phyloP scores from a whole-genome alignment of 2,113 vertebrate genomes.

The Merops nubicus region DNA sequence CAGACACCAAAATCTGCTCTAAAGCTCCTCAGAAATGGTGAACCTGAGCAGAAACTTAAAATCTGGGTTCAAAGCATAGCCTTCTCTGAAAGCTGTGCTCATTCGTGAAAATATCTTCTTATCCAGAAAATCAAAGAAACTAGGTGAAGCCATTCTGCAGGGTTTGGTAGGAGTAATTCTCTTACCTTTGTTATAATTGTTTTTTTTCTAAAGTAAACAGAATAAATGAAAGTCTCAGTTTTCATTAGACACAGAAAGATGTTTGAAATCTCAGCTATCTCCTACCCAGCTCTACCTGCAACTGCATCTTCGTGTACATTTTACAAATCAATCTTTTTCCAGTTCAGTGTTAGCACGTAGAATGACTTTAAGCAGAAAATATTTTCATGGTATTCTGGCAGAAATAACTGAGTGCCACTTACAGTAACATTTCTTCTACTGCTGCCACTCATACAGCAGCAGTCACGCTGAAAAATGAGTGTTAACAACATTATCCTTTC shows the following conservation, averaged over 20 bases:
- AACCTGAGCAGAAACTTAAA: neutral
- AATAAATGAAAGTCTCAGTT: neutral
- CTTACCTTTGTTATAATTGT: neutral
- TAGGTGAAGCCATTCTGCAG: accelerated
- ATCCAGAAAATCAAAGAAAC: neutral
- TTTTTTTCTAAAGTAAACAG: neutral
- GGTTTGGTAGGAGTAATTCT: neutral
- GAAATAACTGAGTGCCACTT: neutral
- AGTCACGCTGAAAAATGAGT: neutral
- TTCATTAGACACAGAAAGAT: neutral
- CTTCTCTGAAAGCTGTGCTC: neutral
- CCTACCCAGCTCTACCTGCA: neutral
- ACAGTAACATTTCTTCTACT: neutral
- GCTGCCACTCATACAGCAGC: neutral
- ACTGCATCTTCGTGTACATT: neutral
- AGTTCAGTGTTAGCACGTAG: neutral
- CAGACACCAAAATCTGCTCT: neutral
- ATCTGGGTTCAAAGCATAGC: accelerated
- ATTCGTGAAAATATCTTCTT: neutral
- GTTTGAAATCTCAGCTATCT: neutral
- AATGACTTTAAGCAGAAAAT: neutral
- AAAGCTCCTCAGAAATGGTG: neutral
- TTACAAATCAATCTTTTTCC: neutral
- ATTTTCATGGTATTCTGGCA: neutral
- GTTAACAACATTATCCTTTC: neutral